Percentiles rank a stretch among this genome's conserved stretches.
These are phyloP conservation scores for Megamerina dolium DNA, from an alignment of 2,888 invertebrate species.

Conservation along the genomic window DNA sequence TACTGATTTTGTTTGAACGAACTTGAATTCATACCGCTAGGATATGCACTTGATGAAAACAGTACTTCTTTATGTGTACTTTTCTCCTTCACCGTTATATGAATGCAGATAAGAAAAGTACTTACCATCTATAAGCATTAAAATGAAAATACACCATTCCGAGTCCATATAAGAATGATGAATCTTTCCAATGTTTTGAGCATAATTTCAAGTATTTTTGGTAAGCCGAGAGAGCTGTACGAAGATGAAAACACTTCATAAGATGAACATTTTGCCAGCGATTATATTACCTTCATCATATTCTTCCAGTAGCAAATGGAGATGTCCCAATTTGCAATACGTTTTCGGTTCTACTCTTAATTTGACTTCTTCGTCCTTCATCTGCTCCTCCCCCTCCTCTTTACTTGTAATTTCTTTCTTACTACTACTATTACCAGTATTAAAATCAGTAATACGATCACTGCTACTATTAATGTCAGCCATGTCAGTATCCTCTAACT, in stretches of 20 bases:
- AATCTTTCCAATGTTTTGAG: conserved; percentile 77
- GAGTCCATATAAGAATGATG: conserved; percentile 86
- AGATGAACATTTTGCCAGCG: not conserved
- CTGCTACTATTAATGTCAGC: not conserved
- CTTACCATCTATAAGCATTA: conserved; percentile 94
- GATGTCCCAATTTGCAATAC: conserved; percentile 92
- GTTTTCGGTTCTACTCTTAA: conserved; percentile 71
- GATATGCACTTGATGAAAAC: too few species aligned
- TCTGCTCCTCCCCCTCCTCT: conserved; percentile 1
- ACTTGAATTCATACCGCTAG: too few species aligned
- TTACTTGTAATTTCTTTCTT: conserved; percentile 3
- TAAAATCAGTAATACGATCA: not conserved
- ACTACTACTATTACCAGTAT: conserved; percentile 10
- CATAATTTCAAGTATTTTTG: conserved; percentile 82
- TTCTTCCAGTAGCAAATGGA: conserved; percentile 87
- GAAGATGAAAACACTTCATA: not conserved
- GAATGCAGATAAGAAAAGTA: conserved; percentile 30
- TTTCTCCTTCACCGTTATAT: too few species aligned
- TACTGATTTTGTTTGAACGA: too few species aligned
- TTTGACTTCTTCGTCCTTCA: conserved; percentile 7
- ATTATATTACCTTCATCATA: conserved; percentile 77
- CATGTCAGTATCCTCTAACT: not conserved
- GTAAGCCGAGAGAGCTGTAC: conserved; percentile 93
- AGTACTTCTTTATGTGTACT: too few species aligned
- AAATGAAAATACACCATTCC: conserved; percentile 96